A percentile compares a stretch with the other conserved stretches of the same genome.
These are phyloP conservation scores for Excalfactoria chinensis DNA, from an alignment of 2,113 vertebrate genomes.

Conservation along the genomic window DNA sequence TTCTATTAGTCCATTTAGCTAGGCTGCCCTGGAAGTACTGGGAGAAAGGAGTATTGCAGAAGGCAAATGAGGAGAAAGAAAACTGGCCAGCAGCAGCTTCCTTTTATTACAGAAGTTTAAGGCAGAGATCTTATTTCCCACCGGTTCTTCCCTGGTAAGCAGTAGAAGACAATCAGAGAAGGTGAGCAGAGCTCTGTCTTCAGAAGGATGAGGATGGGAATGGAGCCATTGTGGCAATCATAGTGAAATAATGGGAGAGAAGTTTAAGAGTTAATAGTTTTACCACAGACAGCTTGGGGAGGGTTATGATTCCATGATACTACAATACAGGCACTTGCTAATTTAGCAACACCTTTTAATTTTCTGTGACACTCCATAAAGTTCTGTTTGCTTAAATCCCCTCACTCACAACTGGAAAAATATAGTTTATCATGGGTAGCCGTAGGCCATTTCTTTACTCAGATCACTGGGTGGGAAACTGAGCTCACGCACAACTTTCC, in stretches of 20 bases:
- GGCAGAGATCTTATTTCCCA: background rate
- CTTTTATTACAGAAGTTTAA: background rate
- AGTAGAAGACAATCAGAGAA: background rate
- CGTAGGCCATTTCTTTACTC: background rate
- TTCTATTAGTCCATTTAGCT: background rate
- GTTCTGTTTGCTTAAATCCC: background rate
- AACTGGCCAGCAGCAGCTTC: background rate
- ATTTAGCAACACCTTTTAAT: background rate
- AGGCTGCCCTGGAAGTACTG: background rate
- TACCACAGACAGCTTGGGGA: background rate
- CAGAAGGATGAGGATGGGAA: background rate
- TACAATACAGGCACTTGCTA: background rate
- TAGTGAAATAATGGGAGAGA: background rate
- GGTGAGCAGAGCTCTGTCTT: background rate
- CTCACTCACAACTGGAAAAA: background rate
- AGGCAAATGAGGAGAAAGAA: background rate
- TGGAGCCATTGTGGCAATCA: background rate
- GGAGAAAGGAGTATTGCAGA: background rate
- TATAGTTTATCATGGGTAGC: fast-evolving
- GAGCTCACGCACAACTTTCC: background rate
- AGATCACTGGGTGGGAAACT: background rate
- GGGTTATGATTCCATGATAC: background rate
- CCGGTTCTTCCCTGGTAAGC: background rate
- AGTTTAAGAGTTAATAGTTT: background rate
- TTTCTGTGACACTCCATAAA: background rate